Evolutionary conservation across 2,797 vertebrate genomes (phyloP).

Genomic region (Aulostomus chinensis): DNA sequence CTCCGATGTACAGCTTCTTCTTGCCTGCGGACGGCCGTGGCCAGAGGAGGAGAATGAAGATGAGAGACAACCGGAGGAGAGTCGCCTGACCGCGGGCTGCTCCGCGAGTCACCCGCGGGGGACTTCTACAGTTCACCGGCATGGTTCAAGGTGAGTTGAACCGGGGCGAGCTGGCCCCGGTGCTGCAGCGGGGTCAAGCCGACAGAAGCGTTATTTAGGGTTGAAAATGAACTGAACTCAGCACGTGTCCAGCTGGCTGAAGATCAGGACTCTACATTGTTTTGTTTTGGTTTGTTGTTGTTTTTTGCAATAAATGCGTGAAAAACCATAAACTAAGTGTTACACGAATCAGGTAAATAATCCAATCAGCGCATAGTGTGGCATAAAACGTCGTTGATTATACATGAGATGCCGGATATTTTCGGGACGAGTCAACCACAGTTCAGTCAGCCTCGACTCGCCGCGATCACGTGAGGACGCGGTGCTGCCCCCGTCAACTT

Average conservation of each 20-base stretch:
- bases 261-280: no score
- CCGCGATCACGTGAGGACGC: constrained; percentile 21
- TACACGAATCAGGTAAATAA: neutral
- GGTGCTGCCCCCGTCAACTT: no score
- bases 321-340: neutral
- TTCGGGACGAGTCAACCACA: constrained; percentile 30
- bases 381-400: constrained; percentile 16
- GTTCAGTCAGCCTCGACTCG: constrained; percentile 11
- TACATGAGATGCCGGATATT: constrained; percentile 7
- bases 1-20: constrained; percentile 93
- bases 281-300: no score
- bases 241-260: constrained; percentile 59
- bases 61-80: constrained; percentile 53
- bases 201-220: neutral
- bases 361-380: neutral
- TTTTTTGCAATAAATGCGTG: no score
- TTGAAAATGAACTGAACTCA: constrained; percentile 25
- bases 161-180: constrained; percentile 2
- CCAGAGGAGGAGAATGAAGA: constrained; percentile 39
- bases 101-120: constrained; percentile 11
- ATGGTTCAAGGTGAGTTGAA: constrained; percentile 56
- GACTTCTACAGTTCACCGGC: constrained; percentile 20
- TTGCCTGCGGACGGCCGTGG: constrained; percentile 79
- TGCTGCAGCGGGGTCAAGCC: constrained; percentile 25
- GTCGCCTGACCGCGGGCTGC: constrained; percentile 19